Conservation (phyloP, 2,113 vertebrate genomes). For the Canis aureus region DNA sequence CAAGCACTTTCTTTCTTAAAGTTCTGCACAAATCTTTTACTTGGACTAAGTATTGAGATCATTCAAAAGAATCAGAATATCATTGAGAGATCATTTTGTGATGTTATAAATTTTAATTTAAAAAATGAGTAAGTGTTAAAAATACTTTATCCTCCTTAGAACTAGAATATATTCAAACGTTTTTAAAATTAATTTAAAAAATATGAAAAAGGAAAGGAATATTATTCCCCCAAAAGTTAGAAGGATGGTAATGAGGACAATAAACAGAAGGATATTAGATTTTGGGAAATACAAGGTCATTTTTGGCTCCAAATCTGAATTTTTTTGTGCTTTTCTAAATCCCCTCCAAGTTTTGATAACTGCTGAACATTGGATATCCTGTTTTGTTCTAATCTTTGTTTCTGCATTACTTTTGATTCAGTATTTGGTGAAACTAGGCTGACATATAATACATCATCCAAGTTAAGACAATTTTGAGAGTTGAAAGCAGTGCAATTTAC, state of each 20-base stretch:
- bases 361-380: neutral
- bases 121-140: neutral
- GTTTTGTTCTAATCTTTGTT: neutral
- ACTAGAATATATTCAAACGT: neutral
- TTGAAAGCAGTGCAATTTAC: neutral
- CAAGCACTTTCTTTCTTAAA: neutral
- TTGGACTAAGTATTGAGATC: neutral
- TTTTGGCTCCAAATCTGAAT: neutral
- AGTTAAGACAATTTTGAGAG: neutral
- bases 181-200: neutral
- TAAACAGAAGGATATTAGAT: neutral
- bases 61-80: neutral
- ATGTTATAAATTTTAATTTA: conserved; percentile 12
- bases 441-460: neutral
- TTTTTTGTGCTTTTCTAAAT: neutral
- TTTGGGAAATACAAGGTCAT: neutral
- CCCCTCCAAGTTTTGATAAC: neutral
- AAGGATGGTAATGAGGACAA: neutral
- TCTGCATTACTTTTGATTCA: neutral
- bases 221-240: accelerated
- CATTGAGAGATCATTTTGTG: neutral
- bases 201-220: neutral
- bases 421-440: neutral
- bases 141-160: neutral
- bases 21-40: conserved; percentile 15